Percentiles rank a stretch among this genome's conserved stretches.
Evolutionary conservation across 2,888 invertebrate species (phyloP).

Genomic region (Diarsia dahlii): DNA sequence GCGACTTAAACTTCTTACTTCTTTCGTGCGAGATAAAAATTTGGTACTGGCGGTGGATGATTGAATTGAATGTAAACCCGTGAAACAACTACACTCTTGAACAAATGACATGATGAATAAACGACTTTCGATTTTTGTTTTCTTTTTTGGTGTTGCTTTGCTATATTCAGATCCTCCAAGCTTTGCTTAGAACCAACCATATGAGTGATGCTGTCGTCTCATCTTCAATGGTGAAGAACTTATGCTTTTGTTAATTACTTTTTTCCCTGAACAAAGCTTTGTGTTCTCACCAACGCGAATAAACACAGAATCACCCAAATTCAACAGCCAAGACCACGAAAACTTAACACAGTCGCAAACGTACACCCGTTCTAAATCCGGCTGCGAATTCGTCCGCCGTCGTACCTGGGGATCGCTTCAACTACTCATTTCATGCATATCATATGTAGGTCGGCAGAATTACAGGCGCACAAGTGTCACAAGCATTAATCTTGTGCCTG

Average conservation of each 20-base stretch:
- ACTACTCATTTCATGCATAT: constrained; percentile 71
- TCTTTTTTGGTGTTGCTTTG: too few species aligned
- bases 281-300: not conserved
- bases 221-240: too few species aligned
- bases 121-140: too few species aligned
- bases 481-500: constrained; percentile 64
- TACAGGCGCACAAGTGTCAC: constrained; percentile 59
- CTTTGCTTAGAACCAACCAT: too few species aligned
- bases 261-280: not conserved
- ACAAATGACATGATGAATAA: too few species aligned
- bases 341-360: constrained; percentile 36
- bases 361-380: constrained; percentile 43
- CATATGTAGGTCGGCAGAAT: constrained; percentile 66
- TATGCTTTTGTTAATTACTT: not conserved
- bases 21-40: too few species aligned
- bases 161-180: too few species aligned
- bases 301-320: not conserved
- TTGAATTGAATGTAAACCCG: not conserved
- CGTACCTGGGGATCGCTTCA: constrained; percentile 68
- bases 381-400: constrained; percentile 60
- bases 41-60: not conserved
- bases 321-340: not conserved
- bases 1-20: too few species aligned
- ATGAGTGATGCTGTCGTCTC: too few species aligned
- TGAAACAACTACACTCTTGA: not conserved